Percentiles rank a stretch among this genome's conserved stretches.
Evolutionary conservation across 2,888 invertebrate species (phyloP).

Genomic region (Apodemia duryi): DNA sequence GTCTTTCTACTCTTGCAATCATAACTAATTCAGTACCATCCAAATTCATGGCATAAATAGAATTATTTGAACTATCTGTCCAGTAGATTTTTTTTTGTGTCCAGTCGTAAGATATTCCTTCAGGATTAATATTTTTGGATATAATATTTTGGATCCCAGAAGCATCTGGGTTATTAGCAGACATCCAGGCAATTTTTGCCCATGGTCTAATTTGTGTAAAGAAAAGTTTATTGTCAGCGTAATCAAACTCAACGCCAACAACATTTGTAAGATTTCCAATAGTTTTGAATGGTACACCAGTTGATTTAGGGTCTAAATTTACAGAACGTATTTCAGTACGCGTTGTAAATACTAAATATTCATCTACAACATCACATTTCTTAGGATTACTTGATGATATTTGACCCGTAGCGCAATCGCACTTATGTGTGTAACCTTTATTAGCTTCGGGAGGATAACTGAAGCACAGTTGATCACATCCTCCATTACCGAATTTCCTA

Average conservation of each 20-base stretch:
- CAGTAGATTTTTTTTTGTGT: constrained; percentile 98
- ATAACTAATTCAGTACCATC: constrained; percentile 93
- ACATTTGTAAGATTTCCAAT: constrained; percentile 93
- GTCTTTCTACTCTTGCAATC: constrained; percentile 95
- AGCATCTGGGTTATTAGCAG: constrained; percentile 83
- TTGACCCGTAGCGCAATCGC: constrained; percentile 95
- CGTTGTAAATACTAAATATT: constrained; percentile 96
- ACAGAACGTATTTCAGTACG: constrained; percentile 95
- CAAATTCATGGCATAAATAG: constrained; percentile 96
- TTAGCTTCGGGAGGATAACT: constrained; percentile 87
- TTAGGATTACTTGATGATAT: constrained; percentile 81
- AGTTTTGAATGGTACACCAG: constrained; percentile 90
- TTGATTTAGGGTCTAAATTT: constrained; percentile 90
- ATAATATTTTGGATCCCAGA: constrained; percentile 83
- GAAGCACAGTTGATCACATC: constrained; percentile 97
- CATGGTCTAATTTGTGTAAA: constrained; percentile 96
- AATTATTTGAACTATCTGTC: constrained; percentile 97
- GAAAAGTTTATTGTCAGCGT: constrained; percentile 89
- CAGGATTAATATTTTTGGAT: constrained; percentile 91
- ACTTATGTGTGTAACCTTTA: constrained; percentile 81
- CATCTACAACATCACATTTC: constrained; percentile 90
- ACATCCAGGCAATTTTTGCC: constrained; percentile 91
- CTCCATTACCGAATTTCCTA: constrained; percentile 85
- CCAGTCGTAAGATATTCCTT: constrained; percentile 98
- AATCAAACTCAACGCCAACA: constrained; percentile 97